Base-by-base conservation (phyloP, 1,140 invertebrate species). In the Ooceraea biroi region DNA sequence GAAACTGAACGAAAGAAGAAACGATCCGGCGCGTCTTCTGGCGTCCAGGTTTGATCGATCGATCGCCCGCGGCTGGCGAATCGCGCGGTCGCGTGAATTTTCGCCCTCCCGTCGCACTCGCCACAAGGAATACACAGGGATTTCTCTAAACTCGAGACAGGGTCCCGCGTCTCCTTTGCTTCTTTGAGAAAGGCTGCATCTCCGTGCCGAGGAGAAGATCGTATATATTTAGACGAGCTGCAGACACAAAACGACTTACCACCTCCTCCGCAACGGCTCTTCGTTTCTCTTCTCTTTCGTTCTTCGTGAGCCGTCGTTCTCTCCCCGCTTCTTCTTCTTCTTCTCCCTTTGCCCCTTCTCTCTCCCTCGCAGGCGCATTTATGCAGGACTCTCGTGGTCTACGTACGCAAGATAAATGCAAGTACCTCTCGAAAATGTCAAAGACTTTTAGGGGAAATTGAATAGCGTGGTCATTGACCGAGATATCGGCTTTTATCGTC, bases 241-340 rank as follows among this genome's bases (percentile, higher is more conserved):
- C 90, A 92, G 91, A 92, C 91, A 92, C 91, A 92, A 92, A 92
- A 92, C 91, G 90, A 92, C 91, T 89, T 85, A 88, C 91, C 89
- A 91, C 90, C 90, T 88, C 89, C 91, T 85, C 87, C 89, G 65
- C 60, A 41, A 80, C 74, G 44, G 76, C 85, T 82, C 65, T 57
- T 84, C 82, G 72, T 82, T 57, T 82, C 80, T 76, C 78, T 65
- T 82, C 68, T 80, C 30, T 63, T 58, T 30, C 41, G 25, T 77
- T 74, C 71, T 61, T 60, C 55, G 84, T 50, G 63, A 36, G 36
- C 36, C 7, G 30, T 46, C 57, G 22, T 14, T 25, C 27, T 36
- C 17, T 55, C 17, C 14, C 25, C 19, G 14, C 25, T 69, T 30
- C 48, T 52, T 44, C 46, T 69, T 25, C 27, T 83, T 60, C 3